Evolutionary conservation across 1,140 invertebrate species (phyloP).

Genomic region (Drosophila grimshawi): DNA sequence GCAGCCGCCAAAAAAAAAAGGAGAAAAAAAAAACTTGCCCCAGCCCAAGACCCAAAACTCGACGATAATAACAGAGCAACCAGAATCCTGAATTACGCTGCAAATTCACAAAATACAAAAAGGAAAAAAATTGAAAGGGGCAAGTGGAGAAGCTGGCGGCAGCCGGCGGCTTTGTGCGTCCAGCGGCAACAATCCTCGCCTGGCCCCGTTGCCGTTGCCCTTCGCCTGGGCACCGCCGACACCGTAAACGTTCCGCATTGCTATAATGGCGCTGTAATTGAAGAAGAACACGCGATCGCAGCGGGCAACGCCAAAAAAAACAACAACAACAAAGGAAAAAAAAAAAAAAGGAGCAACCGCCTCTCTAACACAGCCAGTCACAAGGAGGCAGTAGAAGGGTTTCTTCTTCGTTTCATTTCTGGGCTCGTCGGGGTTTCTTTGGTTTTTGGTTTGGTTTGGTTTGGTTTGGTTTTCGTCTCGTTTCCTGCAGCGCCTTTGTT

Average conservation of each 20-base stretch:
- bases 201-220: neutral
- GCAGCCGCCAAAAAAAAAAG: conserved; percentile 47
- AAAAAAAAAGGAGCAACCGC: conserved; percentile 33
- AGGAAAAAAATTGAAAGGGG: conserved; percentile 2
- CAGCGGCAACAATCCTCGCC: conserved; percentile 40
- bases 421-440: neutral
- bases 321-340: neutral
- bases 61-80: conserved; percentile 78
- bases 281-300: conserved; percentile 78
- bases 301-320: conserved; percentile 10
- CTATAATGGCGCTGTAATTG: conserved; percentile 80
- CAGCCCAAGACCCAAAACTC: conserved; percentile 55
- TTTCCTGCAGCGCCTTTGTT: conserved; percentile 54
- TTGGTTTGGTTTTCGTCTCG: conserved; percentile 17
- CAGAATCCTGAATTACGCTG: conserved; percentile 81
- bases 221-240: conserved; percentile 11
- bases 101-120: conserved; percentile 42
- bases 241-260: conserved; percentile 74
- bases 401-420: conserved; percentile 10
- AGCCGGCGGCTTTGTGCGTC: conserved; percentile 37
- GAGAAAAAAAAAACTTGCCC: conserved; percentile 39
- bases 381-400: conserved; percentile 28
- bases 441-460: conserved; percentile 4
- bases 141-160: conserved; percentile 49
- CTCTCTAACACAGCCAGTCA: conserved; percentile 29